A percentile compares a stretch with the other conserved stretches of the same genome.
Conservation (phyloP, 1,140 invertebrate genomes). For the Psix sp. region DNA sequence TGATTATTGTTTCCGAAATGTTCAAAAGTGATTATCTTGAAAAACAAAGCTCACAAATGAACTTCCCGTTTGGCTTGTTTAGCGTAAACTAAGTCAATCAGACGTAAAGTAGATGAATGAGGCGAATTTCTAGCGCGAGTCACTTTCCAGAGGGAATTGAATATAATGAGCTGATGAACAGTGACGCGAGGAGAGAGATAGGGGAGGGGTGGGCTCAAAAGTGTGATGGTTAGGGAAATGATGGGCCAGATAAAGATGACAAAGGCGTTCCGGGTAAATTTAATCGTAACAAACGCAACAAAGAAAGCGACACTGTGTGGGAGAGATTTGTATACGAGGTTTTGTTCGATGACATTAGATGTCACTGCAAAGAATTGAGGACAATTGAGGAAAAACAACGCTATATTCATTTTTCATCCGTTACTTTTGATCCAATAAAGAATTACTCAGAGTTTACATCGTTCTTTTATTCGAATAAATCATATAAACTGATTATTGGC, state of each 20-base stretch:
- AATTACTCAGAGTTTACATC: too few relatives aligned
- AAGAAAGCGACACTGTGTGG: conserved; percentile 19
- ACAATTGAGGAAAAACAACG: too few relatives aligned
- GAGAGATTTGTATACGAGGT: conserved; percentile 19
- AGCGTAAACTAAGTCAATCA: conserved; percentile 45
- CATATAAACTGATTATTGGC: too few relatives aligned
- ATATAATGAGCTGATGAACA: conserved; percentile 26
- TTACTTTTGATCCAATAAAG: too few relatives aligned
- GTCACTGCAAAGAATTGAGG: too few relatives aligned
- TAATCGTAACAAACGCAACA: conserved; percentile 23
- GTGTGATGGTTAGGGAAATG: conserved; percentile 29
- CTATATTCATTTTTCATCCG: too few relatives aligned
- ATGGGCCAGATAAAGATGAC: conserved; percentile 8
- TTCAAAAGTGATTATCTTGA: background rate
- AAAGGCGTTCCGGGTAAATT: conserved; percentile 31
- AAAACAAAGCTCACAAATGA: conserved; percentile 23
- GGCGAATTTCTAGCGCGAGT: conserved; percentile 32
- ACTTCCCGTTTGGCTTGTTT: conserved; percentile 42
- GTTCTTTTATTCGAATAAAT: too few relatives aligned
- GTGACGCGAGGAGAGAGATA: background rate
- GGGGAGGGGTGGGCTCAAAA: conserved; percentile 15
- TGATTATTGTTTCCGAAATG: too few relatives aligned
- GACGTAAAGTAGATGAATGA: conserved; percentile 47
- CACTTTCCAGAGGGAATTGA: conserved; percentile 23
- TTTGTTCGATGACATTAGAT: conserved; percentile 15